phyloP scores from a whole-genome alignment of 2,797 vertebrate species.

The Pseudochromis fuscus region DNA sequence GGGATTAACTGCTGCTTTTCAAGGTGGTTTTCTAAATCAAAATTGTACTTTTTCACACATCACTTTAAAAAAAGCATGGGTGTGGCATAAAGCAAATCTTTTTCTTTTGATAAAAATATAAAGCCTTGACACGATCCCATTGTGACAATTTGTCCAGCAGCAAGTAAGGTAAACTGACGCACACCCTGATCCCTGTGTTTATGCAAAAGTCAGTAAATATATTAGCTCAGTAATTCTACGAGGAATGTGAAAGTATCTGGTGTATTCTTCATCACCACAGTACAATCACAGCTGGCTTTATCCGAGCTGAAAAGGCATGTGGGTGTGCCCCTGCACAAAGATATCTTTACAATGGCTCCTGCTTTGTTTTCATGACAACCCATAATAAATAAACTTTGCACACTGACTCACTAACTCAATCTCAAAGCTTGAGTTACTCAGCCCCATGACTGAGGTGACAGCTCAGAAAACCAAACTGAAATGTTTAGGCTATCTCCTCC shows the following conservation, averaged over 20 bases:
- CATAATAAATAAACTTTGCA: slow-evolving; percentile 76
- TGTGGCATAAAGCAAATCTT: slow-evolving; percentile 62
- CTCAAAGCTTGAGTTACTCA: slow-evolving; percentile 42
- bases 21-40: slow-evolving; percentile 74
- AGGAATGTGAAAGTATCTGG: slow-evolving; percentile 44
- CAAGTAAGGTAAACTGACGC: slow-evolving; percentile 51
- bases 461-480: slow-evolving; percentile 54
- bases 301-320: slow-evolving; percentile 44
- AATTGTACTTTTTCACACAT: slow-evolving; percentile 61
- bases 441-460: slow-evolving; percentile 45
- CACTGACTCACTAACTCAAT: slow-evolving; percentile 69
- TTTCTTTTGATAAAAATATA: slow-evolving; percentile 49
- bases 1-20: slow-evolving; percentile 72
- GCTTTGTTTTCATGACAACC: slow-evolving; percentile 84
- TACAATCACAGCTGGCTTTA: slow-evolving; percentile 54
- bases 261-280: slow-evolving; percentile 49
- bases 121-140: slow-evolving; percentile 38
- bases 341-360: slow-evolving; percentile 59
- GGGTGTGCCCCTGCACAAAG: slow-evolving; percentile 68
- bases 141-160: slow-evolving; percentile 60
- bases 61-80: slow-evolving; percentile 70
- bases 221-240: no score
- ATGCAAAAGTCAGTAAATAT: slow-evolving; percentile 26
- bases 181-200: slow-evolving; percentile 30
- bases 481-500: slow-evolving; percentile 49